phyloP scores from a whole-genome alignment of 1,140 invertebrate species.

The Lepidurus apus region DNA sequence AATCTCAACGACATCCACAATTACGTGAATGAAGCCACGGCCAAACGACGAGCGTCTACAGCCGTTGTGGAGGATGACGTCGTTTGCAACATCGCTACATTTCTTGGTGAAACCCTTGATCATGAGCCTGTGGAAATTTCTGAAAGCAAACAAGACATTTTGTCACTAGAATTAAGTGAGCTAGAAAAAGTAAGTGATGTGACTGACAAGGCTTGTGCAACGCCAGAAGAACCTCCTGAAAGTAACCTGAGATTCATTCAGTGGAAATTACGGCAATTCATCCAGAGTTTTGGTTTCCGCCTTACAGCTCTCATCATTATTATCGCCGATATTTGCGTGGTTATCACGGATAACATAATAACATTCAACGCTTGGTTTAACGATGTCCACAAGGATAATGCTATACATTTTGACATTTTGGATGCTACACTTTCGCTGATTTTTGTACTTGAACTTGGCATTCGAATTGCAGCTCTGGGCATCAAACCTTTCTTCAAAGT shows the following conservation, averaged over 20 bases:
- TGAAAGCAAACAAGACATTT: background rate
- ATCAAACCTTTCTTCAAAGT: constrained; percentile 43
- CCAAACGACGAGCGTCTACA: background rate
- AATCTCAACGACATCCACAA: background rate
- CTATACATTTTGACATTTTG: background rate
- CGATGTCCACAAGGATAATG: constrained; percentile 16
- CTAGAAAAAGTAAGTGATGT: background rate
- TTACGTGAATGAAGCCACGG: background rate
- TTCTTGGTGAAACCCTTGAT: background rate
- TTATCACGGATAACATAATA: constrained; percentile 45
- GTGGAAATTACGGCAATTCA: background rate
- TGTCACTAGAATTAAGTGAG: background rate
- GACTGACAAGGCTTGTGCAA: background rate
- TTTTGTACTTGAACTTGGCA: constrained; percentile 46
- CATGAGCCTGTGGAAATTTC: background rate
- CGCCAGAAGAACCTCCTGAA: background rate
- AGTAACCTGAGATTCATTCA: background rate
- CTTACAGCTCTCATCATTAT: constrained; percentile 38
- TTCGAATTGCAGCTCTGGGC: constrained; percentile 43
- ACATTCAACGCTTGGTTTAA: constrained; percentile 37
- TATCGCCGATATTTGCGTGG: constrained; percentile 45
- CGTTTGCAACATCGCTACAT: background rate
- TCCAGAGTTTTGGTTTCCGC: background rate
- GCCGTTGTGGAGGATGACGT: background rate
- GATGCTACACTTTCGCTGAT: background rate